Base-by-base conservation (phyloP, 2,113 vertebrate genomes). In the Colinus virginianus region DNA sequence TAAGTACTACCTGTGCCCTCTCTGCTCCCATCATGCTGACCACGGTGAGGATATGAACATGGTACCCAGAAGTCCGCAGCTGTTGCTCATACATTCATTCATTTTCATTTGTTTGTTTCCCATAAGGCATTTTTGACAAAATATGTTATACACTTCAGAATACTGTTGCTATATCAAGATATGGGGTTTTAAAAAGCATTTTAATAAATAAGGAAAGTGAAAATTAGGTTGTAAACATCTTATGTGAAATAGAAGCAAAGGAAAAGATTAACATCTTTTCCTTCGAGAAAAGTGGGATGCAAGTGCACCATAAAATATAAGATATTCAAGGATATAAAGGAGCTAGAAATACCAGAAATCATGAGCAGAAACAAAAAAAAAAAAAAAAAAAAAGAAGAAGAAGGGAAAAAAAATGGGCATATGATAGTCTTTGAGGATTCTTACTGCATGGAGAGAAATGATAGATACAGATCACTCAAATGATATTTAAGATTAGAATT, bases 261-360 rank as follows among this genome's bases (percentile, higher is more conserved):
- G 19, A 40, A 70, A 92, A 91, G 43, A 94, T 85, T 92, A 95
- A 87, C 81, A 96, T 75, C 75, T 84, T 96, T n/a, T n/a, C n/a
- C n/a, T n/a, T n/a, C n/a, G 70, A 61, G 93, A 94, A 28, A 45
- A 93, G 70, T 61, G 58, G 90, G 84, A 95, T 85, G 85, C 26
- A 94, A 94, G 69, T 42, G 23, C 76, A 90, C 45, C 76, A 2
- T 17, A 69, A 68, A n/a, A 87, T 25, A 67, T 45, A 89, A 84
- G 51, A 74, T 55, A 40, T 56, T 94, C 40, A 87, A 76, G 36
- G 36, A 36, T 36, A 36, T 93, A 96, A 85, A 94, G 20, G 42
- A 77, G 32, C 68, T 88, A 90, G 71, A 43, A 79, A 78, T 87
- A 85, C 34, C 55, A 26, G 61, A 26, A 64, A 78, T 63, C n/a